Conservation (phyloP, 2,113 vertebrate species). For the Odontesthes bonariensis region DNA sequence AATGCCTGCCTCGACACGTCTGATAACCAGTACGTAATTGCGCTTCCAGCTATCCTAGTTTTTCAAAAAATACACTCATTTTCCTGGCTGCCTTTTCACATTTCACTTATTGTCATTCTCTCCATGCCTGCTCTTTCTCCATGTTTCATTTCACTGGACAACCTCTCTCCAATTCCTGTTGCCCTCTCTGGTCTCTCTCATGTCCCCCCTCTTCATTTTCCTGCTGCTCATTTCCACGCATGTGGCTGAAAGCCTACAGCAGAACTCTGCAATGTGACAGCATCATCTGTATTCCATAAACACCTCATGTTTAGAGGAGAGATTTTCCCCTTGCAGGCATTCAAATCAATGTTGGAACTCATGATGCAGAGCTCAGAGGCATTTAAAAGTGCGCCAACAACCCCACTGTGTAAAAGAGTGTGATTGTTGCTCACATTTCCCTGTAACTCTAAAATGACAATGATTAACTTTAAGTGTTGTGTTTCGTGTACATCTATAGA, state of each 20-base stretch:
- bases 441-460: constrained; percentile 20
- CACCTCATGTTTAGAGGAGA: constrained; percentile 71
- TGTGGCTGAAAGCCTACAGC: constrained; percentile 63
- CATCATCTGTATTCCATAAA: constrained; percentile 80
- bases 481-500: background rate
- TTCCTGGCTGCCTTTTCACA: background rate
- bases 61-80: background rate
- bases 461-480: background rate
- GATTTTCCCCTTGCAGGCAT: constrained; percentile 68
- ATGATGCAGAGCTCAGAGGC: constrained; percentile 65
- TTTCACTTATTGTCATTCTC: constrained; percentile 55
- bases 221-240: constrained; percentile 36
- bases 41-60: constrained; percentile 17
- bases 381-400: constrained; percentile 58
- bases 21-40: constrained; percentile 71
- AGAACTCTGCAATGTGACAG: constrained; percentile 44
- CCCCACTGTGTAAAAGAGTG: background rate
- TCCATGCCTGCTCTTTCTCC: constrained; percentile 18
- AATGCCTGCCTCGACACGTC: constrained; percentile 82
- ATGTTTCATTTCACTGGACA: constrained; percentile 48
- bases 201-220: constrained; percentile 47
- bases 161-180: constrained; percentile 17
- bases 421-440: constrained; percentile 16
- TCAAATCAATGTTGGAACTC: constrained; percentile 77
- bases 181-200: constrained; percentile 18